Evolutionary conservation across 2,797 vertebrate genomes (phyloP), one percentile per base, ranked within the genome.

Genomic region (Epinephelus awoara): DNA sequence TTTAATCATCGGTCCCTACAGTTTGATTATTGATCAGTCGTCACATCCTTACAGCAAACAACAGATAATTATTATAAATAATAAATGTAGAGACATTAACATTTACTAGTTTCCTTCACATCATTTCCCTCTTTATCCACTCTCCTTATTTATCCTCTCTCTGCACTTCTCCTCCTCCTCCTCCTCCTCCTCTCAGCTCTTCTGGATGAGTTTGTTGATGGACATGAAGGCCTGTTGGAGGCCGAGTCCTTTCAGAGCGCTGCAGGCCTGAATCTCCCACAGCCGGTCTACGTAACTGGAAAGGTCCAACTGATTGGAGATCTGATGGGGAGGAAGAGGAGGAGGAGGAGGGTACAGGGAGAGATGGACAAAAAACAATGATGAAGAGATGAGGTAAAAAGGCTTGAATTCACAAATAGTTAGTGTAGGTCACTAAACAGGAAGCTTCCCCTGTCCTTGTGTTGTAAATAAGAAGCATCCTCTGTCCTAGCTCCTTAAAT

Each of bases 201-300:
- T 92, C 55, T 92, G 94, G 77, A 97, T 94, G 44, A 98, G 88
- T 57, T 91, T 94, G 64, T 66, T 85, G 67, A 98, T 77, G 3
- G 94, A 77, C 1, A 78, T 62, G 77, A 97, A 95, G 23, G 96
- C 96, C 87, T 98, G 96, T 0, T 88, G 84, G 27, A 98, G 91
- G 19, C 97, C 97, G 0, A 95, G 89, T 0, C 96, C 96, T 0
- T 91, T 91, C 74, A 92, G 66, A n/a, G 95, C 96, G 0, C 97
- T 97, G 88, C 97, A 98, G 0, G 94, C 95, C 72, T 61, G 95
- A 14, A 98, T 94, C 91, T 97, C 85, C 97, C 97, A 98, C 5
- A 18, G 10, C 29, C 67, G 89, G 40, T 90, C 83, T 0, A 17
- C 83, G 74, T 92, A 93, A 17, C 15, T 82, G 0, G 78, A 80